Percentiles rank a stretch among this genome's conserved stretches.
Conservation (phyloP, 53 echinoderm and acorn worm species). For the Arbacia lixula region DNA sequence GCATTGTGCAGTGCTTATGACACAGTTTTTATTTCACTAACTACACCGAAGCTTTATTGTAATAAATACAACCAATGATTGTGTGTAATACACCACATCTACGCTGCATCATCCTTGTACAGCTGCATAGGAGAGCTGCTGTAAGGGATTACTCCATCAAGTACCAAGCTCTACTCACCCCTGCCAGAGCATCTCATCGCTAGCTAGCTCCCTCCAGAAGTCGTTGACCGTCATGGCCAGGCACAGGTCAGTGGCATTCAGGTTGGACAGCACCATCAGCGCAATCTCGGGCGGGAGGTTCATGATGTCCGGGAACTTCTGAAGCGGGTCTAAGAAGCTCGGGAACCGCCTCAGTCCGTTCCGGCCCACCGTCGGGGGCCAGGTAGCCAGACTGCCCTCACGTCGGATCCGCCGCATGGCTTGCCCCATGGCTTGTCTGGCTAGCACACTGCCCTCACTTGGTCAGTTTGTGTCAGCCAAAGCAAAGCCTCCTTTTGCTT, state of each 20-base stretch:
- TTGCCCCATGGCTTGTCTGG: constrained; percentile 80
- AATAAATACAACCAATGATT: too few relatives aligned
- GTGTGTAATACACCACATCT: too few relatives aligned
- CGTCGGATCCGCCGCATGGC: constrained; percentile 71
- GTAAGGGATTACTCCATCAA: too few relatives aligned
- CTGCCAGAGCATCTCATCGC: constrained; percentile 96
- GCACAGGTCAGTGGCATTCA: constrained; percentile 94
- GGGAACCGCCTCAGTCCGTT: constrained; percentile 44
- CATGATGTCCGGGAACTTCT: constrained; percentile 85
- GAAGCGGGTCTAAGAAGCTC: constrained; percentile 68
- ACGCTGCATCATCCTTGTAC: too few relatives aligned
- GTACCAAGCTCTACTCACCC: constrained; percentile 74
- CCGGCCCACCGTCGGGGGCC: constrained; percentile 4
- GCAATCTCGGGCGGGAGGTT: constrained; percentile 94
- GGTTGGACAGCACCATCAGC: constrained; percentile 89
- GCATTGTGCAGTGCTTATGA: too few relatives aligned
- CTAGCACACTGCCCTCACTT: neutral
- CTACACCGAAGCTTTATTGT: too few relatives aligned
- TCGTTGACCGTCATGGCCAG: constrained; percentile 98
- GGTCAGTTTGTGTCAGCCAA: neutral
- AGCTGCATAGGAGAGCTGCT: too few relatives aligned
- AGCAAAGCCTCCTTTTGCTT: too few relatives aligned
- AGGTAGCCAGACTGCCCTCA: constrained; percentile 24
- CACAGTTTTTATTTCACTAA: too few relatives aligned
- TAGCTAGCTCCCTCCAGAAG: constrained; percentile 92